Evolutionary conservation across 2,888 invertebrate genomes (phyloP).

Genomic region (Idaea straminata): DNA sequence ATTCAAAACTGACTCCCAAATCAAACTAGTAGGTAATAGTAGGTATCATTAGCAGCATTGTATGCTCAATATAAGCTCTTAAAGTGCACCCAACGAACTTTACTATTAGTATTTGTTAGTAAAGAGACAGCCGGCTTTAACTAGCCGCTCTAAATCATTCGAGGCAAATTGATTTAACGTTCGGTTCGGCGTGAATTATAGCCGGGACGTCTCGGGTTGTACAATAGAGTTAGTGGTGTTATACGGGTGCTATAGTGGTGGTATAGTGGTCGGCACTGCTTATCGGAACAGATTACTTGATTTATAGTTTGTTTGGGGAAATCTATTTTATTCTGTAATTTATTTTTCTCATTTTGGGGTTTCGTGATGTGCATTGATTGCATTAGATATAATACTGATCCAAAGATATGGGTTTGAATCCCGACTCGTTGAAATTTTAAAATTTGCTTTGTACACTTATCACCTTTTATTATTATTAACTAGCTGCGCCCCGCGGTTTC

Average conservation of each 20-base stretch:
- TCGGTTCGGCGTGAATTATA: conserved; percentile 21
- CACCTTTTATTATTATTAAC: too few species aligned
- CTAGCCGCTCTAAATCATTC: conserved; percentile 20
- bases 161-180: conserved; percentile 26
- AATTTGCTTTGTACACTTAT: too few species aligned
- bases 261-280: neutral
- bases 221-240: neutral
- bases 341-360: too few species aligned
- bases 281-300: neutral
- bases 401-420: too few species aligned
- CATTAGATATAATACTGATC: too few species aligned
- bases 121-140: conserved; percentile 10
- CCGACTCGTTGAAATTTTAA: too few species aligned
- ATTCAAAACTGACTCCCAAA: neutral
- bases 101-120: conserved; percentile 9
- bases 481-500: too few species aligned
- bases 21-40: neutral
- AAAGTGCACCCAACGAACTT: neutral
- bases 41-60: neutral
- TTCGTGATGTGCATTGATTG: too few species aligned
- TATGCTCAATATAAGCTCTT: neutral
- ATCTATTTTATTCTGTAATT: too few species aligned
- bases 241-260: neutral
- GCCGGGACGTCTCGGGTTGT: conserved; percentile 11
- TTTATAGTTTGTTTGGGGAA: neutral